These are phyloP conservation scores for Psettodes erumei DNA, from an alignment of 2,113 vertebrate genomes.

Conservation along the genomic window DNA sequence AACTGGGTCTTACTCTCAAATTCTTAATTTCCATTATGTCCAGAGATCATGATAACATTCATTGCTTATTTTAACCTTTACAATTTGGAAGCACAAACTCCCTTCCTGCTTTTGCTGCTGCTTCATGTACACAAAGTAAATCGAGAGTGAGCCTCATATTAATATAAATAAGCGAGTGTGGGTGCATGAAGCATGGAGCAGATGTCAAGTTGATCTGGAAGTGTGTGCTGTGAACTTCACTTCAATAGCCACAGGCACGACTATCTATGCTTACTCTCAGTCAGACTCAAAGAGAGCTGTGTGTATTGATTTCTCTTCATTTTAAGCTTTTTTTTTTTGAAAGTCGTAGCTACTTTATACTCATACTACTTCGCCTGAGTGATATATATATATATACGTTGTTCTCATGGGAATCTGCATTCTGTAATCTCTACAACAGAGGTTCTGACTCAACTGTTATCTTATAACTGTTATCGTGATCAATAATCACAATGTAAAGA, in stretches of 20 bases:
- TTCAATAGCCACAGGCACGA: background rate
- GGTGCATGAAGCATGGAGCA: background rate
- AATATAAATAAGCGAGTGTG: background rate
- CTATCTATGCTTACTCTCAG: background rate
- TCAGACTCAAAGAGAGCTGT: background rate
- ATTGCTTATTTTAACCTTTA: too few relatives aligned
- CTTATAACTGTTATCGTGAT: constrained; percentile 32
- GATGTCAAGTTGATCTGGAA: background rate
- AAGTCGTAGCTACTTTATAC: too few relatives aligned
- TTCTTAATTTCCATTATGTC: background rate
- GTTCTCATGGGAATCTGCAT: background rate
- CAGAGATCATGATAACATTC: background rate
- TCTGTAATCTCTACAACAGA: constrained; percentile 6
- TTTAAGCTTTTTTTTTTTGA: background rate
- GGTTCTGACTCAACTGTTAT: background rate
- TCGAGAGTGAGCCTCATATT: background rate
- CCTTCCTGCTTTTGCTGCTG: background rate
- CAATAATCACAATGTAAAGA: constrained; percentile 23
- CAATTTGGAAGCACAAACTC: background rate
- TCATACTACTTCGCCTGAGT: background rate
- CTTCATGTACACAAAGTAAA: background rate
- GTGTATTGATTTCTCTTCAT: background rate
- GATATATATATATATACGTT: background rate
- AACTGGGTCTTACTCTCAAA: background rate
- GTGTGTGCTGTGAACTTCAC: background rate